Base-by-base conservation (phyloP, 2,113 vertebrate species). In the Parotia lawesii region DNA sequence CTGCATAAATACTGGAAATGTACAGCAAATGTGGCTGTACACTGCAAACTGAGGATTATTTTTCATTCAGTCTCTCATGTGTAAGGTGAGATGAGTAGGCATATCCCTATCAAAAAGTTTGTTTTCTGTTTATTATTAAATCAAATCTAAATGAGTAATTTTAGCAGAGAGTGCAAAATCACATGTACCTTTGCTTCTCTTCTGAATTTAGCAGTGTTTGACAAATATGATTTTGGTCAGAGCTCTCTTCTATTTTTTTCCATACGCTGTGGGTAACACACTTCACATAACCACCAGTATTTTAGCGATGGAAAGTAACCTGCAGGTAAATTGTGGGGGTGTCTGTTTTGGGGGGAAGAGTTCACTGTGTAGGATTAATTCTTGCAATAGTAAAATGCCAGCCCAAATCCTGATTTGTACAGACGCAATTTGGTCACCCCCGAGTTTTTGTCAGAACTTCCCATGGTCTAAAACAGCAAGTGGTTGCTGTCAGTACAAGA, bases 221-320 rank as follows among this genome's bases (percentile, higher is more conserved):
- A 31, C 16, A 56, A 47, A 20, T 17, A 5, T 2, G 7, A 2
- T 1, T 53, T 25, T 17, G n/a, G 5, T 44, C 37, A n/a, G 42
- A 44, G 31, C 44, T 77, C 6, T 12, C 12, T 42, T 66, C 27
- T 18, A 0, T 11, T 29, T 14, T n/a, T 72, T 85, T 12, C 33
- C 8, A 0, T 15, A 1, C 21, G 4, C 33, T 54, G 20, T 38
- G 45, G 28, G n/a, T 45, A 74, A 28, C 2, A 23, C 7, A 8
- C 20, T 53, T 86, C 27, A n/a, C 0, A 0, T 22, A 62, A 33
- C 13, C 31, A 37, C 40, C 60, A 40, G 15, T 57, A 28, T 56
- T 84, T 70, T 17, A 37, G 38, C 22, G 42, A 18, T 35, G 35
- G 50, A 38, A 65, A 71, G 42, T 33, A 50, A n/a, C 28, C n/a